Evolutionary conservation across 2,113 vertebrate species (phyloP).

Genomic region (Pleuronectes platessa): DNA sequence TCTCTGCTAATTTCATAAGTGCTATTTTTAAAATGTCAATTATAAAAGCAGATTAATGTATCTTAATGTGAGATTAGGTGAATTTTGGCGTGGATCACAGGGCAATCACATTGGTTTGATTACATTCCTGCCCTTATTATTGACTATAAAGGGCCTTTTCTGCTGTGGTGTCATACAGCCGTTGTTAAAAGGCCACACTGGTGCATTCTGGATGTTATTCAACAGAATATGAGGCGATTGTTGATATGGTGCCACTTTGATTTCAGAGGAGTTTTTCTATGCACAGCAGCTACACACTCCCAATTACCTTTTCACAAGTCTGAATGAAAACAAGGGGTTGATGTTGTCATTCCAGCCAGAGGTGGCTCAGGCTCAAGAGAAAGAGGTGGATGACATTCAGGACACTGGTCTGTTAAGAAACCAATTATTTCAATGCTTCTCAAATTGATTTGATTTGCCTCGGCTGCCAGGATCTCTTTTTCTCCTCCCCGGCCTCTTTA

Average conservation of each 20-base stretch:
- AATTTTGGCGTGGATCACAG: conserved; percentile 68
- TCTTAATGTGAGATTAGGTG: conserved; percentile 76
- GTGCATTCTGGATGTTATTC: conserved; percentile 21
- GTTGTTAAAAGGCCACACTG: conserved; percentile 25
- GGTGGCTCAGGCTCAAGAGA: conserved; percentile 52
- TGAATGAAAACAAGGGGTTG: conserved; percentile 62
- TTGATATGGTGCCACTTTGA: conserved; percentile 34
- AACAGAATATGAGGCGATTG: conserved; percentile 17
- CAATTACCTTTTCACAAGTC: conserved; percentile 13
- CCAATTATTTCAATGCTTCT: conserved; percentile 76
- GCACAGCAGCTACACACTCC: conserved; percentile 9
- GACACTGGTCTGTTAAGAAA: conserved; percentile 78
- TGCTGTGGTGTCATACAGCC: conserved; percentile 37
- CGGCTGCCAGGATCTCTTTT: conserved; percentile 34
- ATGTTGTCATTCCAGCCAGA: conserved; percentile 40
- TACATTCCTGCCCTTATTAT: conserved; percentile 59
- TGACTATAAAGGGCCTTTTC: conserved; percentile 47
- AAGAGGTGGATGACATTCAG: conserved; percentile 65
- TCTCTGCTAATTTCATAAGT: conserved; percentile 79
- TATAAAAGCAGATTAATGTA: conserved; percentile 76
- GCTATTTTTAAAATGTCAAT: conserved; percentile 79
- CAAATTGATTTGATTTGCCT: conserved; percentile 80
- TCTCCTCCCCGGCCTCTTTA: conserved; percentile 24
- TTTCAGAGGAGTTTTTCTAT: conserved; percentile 29
- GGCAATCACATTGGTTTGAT: conserved; percentile 63